A percentile compares a stretch with the other conserved stretches of the same genome.
Evolutionary conservation across 2,113 vertebrate species (phyloP).

Genomic region (Chrysemys picta): DNA sequence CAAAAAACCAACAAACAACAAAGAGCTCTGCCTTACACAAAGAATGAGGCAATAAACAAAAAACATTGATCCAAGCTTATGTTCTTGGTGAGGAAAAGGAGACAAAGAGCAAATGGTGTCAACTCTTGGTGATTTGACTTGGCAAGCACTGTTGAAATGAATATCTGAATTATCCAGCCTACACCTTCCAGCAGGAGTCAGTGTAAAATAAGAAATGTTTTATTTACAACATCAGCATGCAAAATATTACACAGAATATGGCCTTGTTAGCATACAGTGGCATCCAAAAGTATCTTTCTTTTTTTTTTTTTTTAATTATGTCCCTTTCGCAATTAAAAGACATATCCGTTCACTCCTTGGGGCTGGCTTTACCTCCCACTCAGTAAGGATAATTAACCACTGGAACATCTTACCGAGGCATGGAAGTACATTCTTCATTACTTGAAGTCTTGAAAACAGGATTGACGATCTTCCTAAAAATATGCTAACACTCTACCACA

Average conservation of each 20-base stretch:
- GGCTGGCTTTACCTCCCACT: neutral
- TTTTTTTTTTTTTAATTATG: neutral
- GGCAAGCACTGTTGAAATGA: neutral
- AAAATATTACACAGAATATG: neutral
- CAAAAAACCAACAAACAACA: neutral
- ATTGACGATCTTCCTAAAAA: neutral
- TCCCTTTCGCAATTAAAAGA: neutral
- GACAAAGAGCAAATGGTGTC: neutral
- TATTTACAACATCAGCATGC: neutral
- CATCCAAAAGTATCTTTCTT: neutral
- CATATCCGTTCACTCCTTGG: neutral
- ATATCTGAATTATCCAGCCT: fast-evolving
- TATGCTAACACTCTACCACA: neutral
- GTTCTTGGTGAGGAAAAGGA: neutral
- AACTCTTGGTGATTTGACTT: neutral
- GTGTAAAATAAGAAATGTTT: neutral
- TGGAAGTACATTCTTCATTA: neutral
- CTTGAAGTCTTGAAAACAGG: neutral
- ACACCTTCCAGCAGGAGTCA: neutral
- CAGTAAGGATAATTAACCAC: neutral
- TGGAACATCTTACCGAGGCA: neutral
- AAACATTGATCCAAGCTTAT: neutral
- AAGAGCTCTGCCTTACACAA: neutral
- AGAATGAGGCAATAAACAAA: neutral
- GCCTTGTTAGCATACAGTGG: neutral